phyloP scores from a whole-genome alignment of 2,113 vertebrate species.

The Malurus melanocephalus region DNA sequence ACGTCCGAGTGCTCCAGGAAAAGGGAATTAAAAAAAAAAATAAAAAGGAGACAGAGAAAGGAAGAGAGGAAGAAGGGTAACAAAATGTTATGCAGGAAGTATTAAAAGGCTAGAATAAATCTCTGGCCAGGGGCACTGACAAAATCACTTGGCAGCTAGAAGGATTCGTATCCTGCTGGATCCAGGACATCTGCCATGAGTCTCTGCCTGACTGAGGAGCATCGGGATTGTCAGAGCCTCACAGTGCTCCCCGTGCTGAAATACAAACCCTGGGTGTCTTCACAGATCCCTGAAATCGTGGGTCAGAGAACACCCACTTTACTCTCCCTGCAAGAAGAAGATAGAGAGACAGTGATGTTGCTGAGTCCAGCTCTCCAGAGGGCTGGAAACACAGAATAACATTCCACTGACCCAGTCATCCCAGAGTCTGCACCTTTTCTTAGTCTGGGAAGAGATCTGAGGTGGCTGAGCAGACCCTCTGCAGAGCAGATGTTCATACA shows the following conservation, averaged over 20 bases:
- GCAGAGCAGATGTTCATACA: not conserved
- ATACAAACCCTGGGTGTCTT: not conserved
- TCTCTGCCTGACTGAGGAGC: not conserved
- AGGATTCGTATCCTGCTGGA: not conserved
- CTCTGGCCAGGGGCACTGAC: not conserved
- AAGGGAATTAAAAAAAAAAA: not conserved
- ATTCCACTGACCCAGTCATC: not conserved
- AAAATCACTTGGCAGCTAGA: not conserved
- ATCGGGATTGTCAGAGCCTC: not conserved
- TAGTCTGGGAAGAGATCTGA: not conserved
- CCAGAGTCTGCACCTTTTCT: not conserved
- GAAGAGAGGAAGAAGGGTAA: not conserved
- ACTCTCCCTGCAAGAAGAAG: not conserved
- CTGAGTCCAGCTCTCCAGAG: not conserved
- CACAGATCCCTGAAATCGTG: not conserved
- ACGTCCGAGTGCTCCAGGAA: conserved; percentile 45
- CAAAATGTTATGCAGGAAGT: conserved; percentile 23
- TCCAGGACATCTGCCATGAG: not conserved
- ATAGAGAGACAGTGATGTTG: not conserved
- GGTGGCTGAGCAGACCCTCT: not conserved
- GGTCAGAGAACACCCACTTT: not conserved
- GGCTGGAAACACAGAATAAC: not conserved
- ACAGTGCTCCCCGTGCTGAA: not conserved
- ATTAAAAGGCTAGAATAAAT: conserved; percentile 43
- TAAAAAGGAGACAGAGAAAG: not conserved